Percentiles rank a stretch among this genome's conserved stretches.
These are phyloP conservation scores for Protobothrops flavoviridis DNA, from an alignment of 2,113 vertebrate genomes.

Conservation along the genomic window DNA sequence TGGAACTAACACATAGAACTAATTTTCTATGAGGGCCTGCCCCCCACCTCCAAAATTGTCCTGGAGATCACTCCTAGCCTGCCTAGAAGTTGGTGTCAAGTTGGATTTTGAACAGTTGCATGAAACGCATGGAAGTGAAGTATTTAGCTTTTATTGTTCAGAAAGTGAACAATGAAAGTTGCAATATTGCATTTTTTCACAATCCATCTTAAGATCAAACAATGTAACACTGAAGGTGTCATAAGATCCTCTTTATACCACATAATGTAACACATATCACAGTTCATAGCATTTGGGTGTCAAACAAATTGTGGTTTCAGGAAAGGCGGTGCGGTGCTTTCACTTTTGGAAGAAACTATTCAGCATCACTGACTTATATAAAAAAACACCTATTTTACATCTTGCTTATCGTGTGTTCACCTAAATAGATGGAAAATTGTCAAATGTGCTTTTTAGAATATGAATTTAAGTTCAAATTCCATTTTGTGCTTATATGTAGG, in stretches of 20 bases:
- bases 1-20: neutral
- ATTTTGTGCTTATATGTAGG: neutral
- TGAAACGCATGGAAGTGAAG: neutral
- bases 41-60: neutral
- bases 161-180: neutral
- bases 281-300: neutral
- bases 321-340: neutral
- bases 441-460: neutral
- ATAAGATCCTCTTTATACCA: neutral
- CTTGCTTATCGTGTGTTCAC: neutral
- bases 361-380: neutral
- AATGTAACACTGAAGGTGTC: neutral
- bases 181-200: neutral
- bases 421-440: neutral
- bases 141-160: neutral
- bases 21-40: neutral
- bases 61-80: neutral
- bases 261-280: neutral
- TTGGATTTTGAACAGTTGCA: neutral
- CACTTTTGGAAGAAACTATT: neutral
- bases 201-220: neutral
- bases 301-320: neutral
- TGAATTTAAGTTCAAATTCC: neutral
- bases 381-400: neutral
- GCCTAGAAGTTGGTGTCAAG: neutral